Conservation (phyloP, 64 coral and sea anemone genomes). For the Hydrozoanthus tunicans region DNA sequence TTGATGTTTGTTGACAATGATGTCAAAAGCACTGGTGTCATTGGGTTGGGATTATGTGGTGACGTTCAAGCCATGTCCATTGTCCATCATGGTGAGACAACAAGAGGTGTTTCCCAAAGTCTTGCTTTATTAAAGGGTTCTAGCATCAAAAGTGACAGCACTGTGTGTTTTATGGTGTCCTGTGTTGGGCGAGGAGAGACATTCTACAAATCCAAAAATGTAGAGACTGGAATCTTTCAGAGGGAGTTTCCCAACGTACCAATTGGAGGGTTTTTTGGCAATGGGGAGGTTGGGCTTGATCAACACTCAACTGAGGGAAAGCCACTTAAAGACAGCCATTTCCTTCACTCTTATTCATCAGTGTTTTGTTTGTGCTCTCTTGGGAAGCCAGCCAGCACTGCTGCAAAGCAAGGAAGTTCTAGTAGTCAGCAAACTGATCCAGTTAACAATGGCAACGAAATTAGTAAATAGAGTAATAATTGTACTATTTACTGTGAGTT, state of each 20-base stretch:
- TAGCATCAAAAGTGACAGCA: slow-evolving; percentile 64
- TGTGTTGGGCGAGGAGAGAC: slow-evolving; percentile 87
- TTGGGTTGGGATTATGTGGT: slow-evolving; percentile 79
- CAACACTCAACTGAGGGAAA: slow-evolving; percentile 82
- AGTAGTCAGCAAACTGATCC: no score
- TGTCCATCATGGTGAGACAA: slow-evolving; percentile 90
- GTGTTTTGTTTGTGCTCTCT: slow-evolving; percentile 94
- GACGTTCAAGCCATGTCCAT: slow-evolving; percentile 84
- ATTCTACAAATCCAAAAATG: slow-evolving; percentile 88
- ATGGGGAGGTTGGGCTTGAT: slow-evolving; percentile 93
- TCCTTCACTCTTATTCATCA: slow-evolving; percentile 89
- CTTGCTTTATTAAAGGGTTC: slow-evolving; percentile 60
- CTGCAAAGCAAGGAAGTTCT: not conserved
- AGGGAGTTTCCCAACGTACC: slow-evolving; percentile 86
- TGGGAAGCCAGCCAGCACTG: not conserved
- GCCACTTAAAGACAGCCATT: slow-evolving; percentile 78
- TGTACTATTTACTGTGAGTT: no score
- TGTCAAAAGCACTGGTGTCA: slow-evolving; percentile 76
- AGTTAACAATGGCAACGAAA: no score
- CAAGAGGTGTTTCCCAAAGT: slow-evolving; percentile 61
- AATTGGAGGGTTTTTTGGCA: slow-evolving; percentile 86
- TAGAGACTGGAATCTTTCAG: slow-evolving; percentile 86
- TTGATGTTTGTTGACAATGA: slow-evolving; percentile 91
- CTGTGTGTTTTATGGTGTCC: slow-evolving; percentile 92
- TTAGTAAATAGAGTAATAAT: no score